Base-by-base conservation (phyloP, 2,888 invertebrate species). In the Lottia scabra region DNA sequence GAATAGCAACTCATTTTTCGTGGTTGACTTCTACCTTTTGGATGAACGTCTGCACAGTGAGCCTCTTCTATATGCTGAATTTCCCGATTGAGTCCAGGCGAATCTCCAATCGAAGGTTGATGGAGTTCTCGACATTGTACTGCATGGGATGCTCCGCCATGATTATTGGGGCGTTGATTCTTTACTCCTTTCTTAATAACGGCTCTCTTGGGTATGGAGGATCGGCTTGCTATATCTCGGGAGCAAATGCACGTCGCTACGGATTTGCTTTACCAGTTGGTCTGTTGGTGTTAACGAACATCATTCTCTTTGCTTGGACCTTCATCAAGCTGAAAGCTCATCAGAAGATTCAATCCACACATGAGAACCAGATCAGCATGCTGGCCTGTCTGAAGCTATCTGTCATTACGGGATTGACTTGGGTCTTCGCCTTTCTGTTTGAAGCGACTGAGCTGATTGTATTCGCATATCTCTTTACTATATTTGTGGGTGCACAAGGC, bases 401-500 rank as follows among this genome's bases (percentile, higher is more conserved):
- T 23, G 66, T 68, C 45, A 56, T 69, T 44, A 73, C 73, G 5
- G 73, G 72, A 6, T 15, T 73, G 15, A 69, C 69, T 13, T 73
- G 73, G 73, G 46, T 73, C 26, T 63, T 73, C 15, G 73, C 68
- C 16, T 73, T 69, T 27, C 65, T 73, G 68, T 27, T 63, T 8
- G 23, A 56, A 6, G 23, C 44, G 0, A 46, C 68, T 46, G 38
- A 30, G 15, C 38, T 26, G 2, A 63, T 26, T 5, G 46, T 38
- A 6, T 48, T 73, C 15, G 19, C 3, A 38, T 73, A 69, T 23
- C n/a, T 63, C 12, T 73, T 73, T 19, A 68, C 38, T 2, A 30
- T 73, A n/a, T 15, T 45, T 8, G 68, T 65, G 12, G 69, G 69
- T 19, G 44, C 56, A 19, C 73, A 69, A 27, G 73, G 73, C 12